phyloP scores from a whole-genome alignment of 92 coral and sea anemone species.

The Epizoanthus illoricatus region DNA sequence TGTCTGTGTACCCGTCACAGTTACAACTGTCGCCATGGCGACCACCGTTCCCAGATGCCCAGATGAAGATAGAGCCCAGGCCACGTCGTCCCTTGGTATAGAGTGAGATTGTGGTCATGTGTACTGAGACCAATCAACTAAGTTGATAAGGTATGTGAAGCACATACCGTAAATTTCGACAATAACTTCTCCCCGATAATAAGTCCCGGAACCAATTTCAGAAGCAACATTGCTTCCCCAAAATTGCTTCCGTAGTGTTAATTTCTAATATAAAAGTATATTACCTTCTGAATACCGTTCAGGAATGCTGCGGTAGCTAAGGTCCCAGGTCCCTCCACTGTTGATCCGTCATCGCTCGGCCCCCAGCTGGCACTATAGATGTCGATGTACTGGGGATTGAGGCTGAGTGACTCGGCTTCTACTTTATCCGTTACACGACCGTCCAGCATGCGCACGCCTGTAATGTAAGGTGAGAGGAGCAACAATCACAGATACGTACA shows the following conservation, averaged over 20 bases:
- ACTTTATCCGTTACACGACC: constrained; percentile 99
- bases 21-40: constrained; percentile 97
- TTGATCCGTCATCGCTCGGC: constrained; percentile 97
- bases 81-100: constrained; percentile 86
- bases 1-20: constrained; percentile 98
- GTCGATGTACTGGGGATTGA: constrained; percentile 96
- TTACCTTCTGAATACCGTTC: constrained; percentile 93
- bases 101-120: neutral
- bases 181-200: too few species aligned
- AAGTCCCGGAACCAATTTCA: too few species aligned
- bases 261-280: neutral
- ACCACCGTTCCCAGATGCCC: constrained; percentile 99
- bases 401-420: constrained; percentile 96
- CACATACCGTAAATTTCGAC: neutral
- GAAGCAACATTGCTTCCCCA: too few species aligned
- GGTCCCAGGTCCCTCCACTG: constrained; percentile 99
- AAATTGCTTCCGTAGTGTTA: neutral
- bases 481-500: too few species aligned
- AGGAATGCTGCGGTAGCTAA: constrained; percentile 97
- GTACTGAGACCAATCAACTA: neutral
- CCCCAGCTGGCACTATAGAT: constrained; percentile 99
- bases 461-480: too few species aligned
- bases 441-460: constrained; percentile 99
- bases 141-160: too few species aligned
- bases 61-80: constrained; percentile 91